Conservation (phyloP, 1,140 invertebrate species). For the Dermatophagoides farinae region DNA sequence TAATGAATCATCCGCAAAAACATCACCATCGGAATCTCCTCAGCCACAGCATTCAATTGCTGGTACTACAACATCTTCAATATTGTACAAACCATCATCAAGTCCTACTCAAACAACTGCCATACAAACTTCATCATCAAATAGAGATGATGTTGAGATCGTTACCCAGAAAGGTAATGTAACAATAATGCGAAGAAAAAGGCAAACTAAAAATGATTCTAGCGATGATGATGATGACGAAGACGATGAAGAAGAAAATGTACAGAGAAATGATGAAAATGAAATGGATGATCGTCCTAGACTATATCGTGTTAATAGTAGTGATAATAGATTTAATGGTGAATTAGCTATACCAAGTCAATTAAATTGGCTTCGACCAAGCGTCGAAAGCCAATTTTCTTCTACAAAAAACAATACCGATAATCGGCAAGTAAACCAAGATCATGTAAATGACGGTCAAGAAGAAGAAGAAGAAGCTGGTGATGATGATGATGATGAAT, state of each 20-base stretch:
- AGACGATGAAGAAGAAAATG: slow-evolving; percentile 5
- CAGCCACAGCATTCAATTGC: background rate
- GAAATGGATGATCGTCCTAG: slow-evolving; percentile 6
- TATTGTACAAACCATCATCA: background rate
- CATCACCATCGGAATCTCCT: background rate
- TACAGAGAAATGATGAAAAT: slow-evolving; percentile 12
- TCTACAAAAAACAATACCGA: background rate
- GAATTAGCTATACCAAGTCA: too few species aligned
- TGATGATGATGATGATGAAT: background rate
- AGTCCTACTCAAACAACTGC: too few species aligned
- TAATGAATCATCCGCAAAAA: background rate
- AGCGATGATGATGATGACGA: background rate
- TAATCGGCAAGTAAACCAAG: slow-evolving; percentile 37
- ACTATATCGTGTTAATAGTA: too few species aligned
- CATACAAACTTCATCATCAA: background rate
- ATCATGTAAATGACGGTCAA: slow-evolving; percentile 37
- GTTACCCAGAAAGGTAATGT: background rate
- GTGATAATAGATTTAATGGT: too few species aligned
- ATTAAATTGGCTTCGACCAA: too few species aligned
- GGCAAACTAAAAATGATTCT: background rate
- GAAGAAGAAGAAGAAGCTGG: background rate
- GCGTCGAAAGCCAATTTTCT: background rate
- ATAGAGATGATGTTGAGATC: background rate
- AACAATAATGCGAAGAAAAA: background rate
- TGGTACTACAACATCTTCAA: background rate